Conservation (phyloP, 2,113 vertebrate genomes). For the Neoarius graeffei region DNA sequence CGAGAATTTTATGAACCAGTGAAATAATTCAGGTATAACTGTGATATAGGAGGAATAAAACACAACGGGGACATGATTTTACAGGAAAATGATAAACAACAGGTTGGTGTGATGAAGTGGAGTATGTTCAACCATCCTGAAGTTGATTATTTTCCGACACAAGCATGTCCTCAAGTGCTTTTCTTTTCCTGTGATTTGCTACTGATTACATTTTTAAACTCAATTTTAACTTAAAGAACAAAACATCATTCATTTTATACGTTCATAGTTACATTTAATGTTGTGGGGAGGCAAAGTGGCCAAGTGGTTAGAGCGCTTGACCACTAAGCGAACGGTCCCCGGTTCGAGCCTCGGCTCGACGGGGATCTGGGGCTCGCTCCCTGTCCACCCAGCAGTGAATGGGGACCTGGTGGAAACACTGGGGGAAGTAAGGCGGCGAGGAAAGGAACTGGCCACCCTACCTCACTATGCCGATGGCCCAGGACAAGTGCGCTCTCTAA, state of each 20-base stretch:
- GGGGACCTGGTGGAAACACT: too few species aligned
- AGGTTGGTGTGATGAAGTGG: neutral
- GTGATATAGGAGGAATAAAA: neutral
- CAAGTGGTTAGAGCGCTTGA: too few species aligned
- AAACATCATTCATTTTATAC: neutral
- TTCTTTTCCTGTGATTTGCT: neutral
- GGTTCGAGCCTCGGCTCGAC: too few species aligned
- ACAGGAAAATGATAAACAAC: neutral
- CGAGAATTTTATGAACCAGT: neutral
- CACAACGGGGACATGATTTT: neutral
- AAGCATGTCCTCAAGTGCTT: neutral
- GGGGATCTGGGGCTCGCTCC: too few species aligned
- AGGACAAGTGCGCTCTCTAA: too few species aligned
- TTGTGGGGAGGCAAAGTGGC: too few species aligned
- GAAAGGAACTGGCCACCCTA: too few species aligned
- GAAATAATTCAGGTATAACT: neutral
- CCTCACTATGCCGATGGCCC: too few species aligned
- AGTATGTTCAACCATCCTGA: neutral
- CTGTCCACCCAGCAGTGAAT: too few species aligned
- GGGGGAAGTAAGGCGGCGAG: too few species aligned
- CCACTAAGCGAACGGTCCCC: too few species aligned
- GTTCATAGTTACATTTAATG: neutral
- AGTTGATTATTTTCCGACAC: neutral
- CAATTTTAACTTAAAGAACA: neutral
- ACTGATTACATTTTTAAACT: neutral